These are phyloP conservation scores for Acleris holmiana DNA, from an alignment of 2,888 invertebrate genomes.

Conservation along the genomic window DNA sequence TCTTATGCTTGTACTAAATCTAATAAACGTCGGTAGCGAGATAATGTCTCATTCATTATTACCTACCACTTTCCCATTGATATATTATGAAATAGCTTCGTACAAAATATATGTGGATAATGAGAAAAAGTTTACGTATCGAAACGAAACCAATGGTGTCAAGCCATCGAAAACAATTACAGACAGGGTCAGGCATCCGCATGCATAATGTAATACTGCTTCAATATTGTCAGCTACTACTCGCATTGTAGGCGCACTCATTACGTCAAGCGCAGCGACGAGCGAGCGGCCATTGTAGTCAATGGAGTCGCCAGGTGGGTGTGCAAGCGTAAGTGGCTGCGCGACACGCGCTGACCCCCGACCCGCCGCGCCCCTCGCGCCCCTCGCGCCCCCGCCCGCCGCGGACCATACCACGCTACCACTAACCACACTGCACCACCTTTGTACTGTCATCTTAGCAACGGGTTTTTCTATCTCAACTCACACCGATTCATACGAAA, in stretches of 20 bases:
- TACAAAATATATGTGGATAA: conserved; percentile 38
- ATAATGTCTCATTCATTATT: conserved; percentile 72
- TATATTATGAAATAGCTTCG: conserved; percentile 54
- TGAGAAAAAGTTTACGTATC: conserved; percentile 35
- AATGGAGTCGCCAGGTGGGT: conserved; percentile 77
- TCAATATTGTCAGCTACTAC: conserved; percentile 76
- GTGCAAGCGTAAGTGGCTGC: conserved; percentile 75
- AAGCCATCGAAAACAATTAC: conserved; percentile 62
- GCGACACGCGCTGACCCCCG: conserved; percentile 65
- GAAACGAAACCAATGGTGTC: conserved; percentile 51
- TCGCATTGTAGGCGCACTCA: conserved; percentile 68
- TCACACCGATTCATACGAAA: conserved; percentile 44
- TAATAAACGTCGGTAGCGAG: conserved; percentile 78
- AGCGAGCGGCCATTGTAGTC: conserved; percentile 76
- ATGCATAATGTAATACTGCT: conserved; percentile 72
- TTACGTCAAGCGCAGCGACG: conserved; percentile 66
- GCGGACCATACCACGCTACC: too few relatives aligned
- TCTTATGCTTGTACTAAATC: conserved; percentile 83
- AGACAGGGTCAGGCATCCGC: conserved; percentile 57
- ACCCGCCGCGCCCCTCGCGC: conserved; percentile 43
- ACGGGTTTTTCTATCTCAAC: conserved; percentile 39
- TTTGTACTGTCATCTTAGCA: conserved; percentile 29
- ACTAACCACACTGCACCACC: not conserved
- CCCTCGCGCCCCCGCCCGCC: not conserved
- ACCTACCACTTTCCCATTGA: conserved; percentile 53